Evolutionary conservation across 2,113 vertebrate species (phyloP), one percentile per base, ranked within the genome.

Genomic region (Rhinichthys klamathensis): DNA sequence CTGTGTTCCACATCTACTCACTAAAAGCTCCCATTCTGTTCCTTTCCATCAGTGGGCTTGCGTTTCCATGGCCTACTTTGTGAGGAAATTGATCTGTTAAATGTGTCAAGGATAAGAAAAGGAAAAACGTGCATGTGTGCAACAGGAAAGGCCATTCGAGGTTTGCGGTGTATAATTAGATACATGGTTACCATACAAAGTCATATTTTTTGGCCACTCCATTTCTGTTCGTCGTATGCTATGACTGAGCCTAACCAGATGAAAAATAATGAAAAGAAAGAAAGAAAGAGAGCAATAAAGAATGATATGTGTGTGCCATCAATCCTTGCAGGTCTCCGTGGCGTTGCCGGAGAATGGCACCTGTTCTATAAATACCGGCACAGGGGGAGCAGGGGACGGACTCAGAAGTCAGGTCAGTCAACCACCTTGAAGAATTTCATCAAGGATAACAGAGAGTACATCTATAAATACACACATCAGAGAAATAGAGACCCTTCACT

Each of bases 31-130:
- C 30, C 63, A 41, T 18, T 30, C 30, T 5, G 38, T 35, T 65
- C 54, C n/a, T 25, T 84, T 61, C 3, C 82, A 49, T 35, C 15
- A 56, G 30, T 41, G 30, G 32, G 46, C 27, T 58, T 38, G 32
- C 54, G 32, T 49, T 75, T 84, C 67, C 69, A 61, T 81, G 89
- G 58, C 73, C 82, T 86, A 88, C 76, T 85, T 86, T 84, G 38
- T 58, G 60, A 83, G 81, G 61, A 83, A 85, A 73, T 61, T 25
- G 51, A 86, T 79, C 63, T 35, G 32, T 75, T 85, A 88, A 88
- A 86, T 87, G 87, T 85, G 87, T 89, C 88, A 85, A 88, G 87
- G 85, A 80, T 88, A 82, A 81, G 63, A 84, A 81, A 61, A 83
- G 67, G 18, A 60, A 49, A 51, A 44, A 56, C 15, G 38, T 44